A percentile compares a stretch with the other conserved stretches of the same genome.
phyloP scores from a whole-genome alignment of 2,888 invertebrate genomes.

The Xylota sylvarum region DNA sequence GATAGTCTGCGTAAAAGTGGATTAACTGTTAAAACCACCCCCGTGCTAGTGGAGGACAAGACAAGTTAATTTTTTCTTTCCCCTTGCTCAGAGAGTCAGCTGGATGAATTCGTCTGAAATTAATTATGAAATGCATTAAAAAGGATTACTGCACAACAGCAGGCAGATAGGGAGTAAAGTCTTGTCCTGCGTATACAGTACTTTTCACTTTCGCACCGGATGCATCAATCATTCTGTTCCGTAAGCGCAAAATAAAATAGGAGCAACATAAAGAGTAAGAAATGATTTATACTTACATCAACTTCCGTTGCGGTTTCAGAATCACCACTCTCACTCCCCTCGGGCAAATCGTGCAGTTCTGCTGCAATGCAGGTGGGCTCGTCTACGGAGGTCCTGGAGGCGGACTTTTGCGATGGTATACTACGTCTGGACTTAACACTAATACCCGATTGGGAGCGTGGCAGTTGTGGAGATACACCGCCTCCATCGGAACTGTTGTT shows the following conservation, averaged over 20 bases:
- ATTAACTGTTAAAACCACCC: conserved; percentile 51
- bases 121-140: conserved; percentile 60
- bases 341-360: conserved; percentile 86
- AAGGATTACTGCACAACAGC: conserved; percentile 35
- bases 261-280: not conserved
- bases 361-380: conserved; percentile 85
- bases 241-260: conserved; percentile 5
- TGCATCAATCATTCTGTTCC: conserved; percentile 47
- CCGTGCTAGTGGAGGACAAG: not conserved
- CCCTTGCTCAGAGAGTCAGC: too few relatives aligned
- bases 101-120: conserved; percentile 63
- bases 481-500: conserved; percentile 83
- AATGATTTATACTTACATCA: conserved; percentile 86
- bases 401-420: conserved; percentile 85
- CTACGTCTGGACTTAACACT: conserved; percentile 86
- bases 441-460: conserved; percentile 85
- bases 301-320: conserved; percentile 90
- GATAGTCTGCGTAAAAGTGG: conserved; percentile 20
- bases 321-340: conserved; percentile 87
- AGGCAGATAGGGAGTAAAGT: conserved; percentile 1
- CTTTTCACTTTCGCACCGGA: conserved; percentile 2
- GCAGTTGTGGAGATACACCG: conserved; percentile 84
- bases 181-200: not conserved
- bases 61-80: conserved; percentile 11
- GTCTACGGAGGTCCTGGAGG: conserved; percentile 86